phyloP scores from a whole-genome alignment of 2,113 vertebrate genomes.

The Gorsachius goisagi region DNA sequence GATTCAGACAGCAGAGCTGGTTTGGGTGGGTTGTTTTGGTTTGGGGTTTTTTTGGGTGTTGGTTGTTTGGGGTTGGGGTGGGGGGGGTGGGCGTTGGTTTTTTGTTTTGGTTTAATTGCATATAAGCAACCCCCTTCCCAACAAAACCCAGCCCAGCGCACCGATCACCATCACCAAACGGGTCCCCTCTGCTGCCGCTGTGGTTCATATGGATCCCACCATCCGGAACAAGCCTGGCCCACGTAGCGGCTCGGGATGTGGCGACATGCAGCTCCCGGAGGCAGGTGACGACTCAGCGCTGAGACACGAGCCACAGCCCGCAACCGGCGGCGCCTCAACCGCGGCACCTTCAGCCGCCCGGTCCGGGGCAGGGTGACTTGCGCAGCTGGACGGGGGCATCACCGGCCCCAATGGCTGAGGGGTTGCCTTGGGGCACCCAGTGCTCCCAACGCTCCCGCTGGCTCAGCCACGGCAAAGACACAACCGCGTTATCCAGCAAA shows the following conservation, averaged over 20 bases:
- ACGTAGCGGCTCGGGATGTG: rapidly evolving
- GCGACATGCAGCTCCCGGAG: not conserved
- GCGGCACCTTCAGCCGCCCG: rapidly evolving
- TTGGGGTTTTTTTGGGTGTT: not conserved
- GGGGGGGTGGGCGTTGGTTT: too few species aligned
- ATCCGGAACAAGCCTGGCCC: not conserved
- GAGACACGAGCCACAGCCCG: not conserved
- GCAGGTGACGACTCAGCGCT: rapidly evolving
- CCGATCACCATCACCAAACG: rapidly evolving
- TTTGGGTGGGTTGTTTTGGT: not conserved
- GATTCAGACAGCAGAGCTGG: not conserved
- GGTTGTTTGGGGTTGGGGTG: not conserved
- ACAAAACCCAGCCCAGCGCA: not conserved
- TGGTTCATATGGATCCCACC: not conserved
- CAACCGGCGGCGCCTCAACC: not conserved
- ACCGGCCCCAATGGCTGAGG: too few species aligned
- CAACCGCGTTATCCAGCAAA: not conserved
- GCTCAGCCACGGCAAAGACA: not conserved
- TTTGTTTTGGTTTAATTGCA: not conserved
- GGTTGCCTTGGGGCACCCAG: not conserved
- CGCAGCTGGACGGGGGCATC: not conserved
- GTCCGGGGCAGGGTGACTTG: not conserved
- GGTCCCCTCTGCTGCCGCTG: not conserved
- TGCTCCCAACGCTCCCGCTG: not conserved
- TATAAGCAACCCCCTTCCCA: not conserved